Conservation (phyloP, 2,797 vertebrate genomes). For the Mycteria americana region DNA sequence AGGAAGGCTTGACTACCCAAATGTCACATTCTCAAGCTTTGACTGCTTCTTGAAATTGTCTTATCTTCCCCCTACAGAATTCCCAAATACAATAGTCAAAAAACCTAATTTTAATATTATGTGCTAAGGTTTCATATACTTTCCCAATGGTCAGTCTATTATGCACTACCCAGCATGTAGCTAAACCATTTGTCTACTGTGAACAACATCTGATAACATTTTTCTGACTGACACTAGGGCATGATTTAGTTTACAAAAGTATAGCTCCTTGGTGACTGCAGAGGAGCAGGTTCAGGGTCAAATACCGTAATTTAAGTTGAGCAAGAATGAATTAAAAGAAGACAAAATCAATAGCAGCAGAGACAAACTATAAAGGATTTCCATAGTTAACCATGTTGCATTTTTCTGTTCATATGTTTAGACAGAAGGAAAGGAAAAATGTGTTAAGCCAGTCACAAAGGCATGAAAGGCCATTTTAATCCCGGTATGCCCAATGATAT, state of each 20-base stretch:
- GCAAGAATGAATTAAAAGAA: neutral
- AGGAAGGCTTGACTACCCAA: neutral
- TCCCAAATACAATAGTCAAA: neutral
- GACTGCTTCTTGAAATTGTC: neutral
- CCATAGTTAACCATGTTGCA: accelerated
- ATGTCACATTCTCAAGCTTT: neutral
- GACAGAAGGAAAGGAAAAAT: neutral
- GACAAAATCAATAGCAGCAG: neutral
- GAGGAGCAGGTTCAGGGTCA: neutral
- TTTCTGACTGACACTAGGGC: neutral
- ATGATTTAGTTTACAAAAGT: neutral
- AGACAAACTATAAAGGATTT: neutral
- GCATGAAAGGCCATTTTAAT: neutral
- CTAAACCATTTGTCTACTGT: neutral
- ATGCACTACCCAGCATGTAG: accelerated
- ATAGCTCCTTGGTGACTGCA: neutral
- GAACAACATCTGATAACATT: neutral
- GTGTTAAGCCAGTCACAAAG: neutral
- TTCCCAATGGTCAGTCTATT: neutral
- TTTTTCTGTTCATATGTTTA: neutral
- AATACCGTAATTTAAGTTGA: neutral
- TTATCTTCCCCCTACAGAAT: neutral
- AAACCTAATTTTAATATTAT: neutral
- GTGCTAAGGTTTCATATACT: neutral
- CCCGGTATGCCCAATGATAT: neutral